Conservation (phyloP, 2,888 invertebrate species). For the Leptinotarsa juncta region DNA sequence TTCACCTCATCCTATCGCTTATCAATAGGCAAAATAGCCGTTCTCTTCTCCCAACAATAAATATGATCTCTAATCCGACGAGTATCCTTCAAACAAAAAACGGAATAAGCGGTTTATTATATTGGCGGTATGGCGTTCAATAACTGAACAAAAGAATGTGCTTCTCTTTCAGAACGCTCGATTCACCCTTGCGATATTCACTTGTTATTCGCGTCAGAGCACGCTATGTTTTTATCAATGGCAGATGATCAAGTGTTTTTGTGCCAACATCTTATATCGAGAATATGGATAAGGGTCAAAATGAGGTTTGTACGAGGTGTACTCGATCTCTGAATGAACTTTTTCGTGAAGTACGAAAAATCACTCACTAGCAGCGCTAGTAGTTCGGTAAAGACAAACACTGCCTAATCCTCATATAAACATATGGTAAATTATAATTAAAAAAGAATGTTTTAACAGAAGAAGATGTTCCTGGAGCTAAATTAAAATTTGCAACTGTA, state of each 20-base stretch:
- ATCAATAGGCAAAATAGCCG: neutral
- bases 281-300: constrained; percentile 8
- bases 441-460: too few relatives aligned
- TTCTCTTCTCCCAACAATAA: neutral
- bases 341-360: too few relatives aligned
- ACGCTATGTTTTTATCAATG: constrained; percentile 55
- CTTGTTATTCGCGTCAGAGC: constrained; percentile 57
- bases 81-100: constrained; percentile 51
- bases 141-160: constrained; percentile 55
- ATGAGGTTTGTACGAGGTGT: constrained; percentile 9
- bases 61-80: constrained; percentile 23
- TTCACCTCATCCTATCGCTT: neutral
- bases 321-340: neutral
- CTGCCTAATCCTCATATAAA: too few relatives aligned
- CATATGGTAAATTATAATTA: too few relatives aligned
- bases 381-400: too few relatives aligned
- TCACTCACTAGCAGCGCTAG: too few relatives aligned
- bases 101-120: constrained; percentile 62
- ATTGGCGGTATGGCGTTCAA: constrained; percentile 48
- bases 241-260: constrained; percentile 61
- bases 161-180: constrained; percentile 42
- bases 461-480: too few relatives aligned
- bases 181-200: constrained; percentile 46
- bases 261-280: constrained; percentile 35
- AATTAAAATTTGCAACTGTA: too few relatives aligned